Conservation (phyloP, 2,797 vertebrate genomes). For the Urocyon cinereoargenteus region DNA sequence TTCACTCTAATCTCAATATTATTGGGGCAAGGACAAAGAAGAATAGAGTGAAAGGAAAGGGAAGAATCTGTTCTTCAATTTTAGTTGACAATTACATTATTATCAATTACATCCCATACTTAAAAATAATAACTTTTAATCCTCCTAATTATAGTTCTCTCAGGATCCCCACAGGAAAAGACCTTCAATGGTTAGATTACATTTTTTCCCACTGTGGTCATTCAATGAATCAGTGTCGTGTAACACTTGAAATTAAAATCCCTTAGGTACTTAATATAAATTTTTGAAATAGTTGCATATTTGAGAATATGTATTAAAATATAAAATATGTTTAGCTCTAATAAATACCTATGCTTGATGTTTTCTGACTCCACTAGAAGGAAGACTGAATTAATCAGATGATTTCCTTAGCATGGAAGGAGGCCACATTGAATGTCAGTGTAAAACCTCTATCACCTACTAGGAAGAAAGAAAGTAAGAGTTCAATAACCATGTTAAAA, state of each 20-base stretch:
- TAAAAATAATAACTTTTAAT: constrained; percentile 45
- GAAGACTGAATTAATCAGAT: background rate
- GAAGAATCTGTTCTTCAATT: background rate
- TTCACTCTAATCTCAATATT: background rate
- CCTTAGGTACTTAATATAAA: background rate
- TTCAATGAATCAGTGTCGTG: background rate
- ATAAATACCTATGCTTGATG: background rate
- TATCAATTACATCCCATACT: background rate
- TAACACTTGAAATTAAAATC: constrained; percentile 54
- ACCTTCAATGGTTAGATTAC: constrained; percentile 22
- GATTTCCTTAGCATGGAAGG: background rate
- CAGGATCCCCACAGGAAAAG: background rate
- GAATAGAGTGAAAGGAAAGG: background rate
- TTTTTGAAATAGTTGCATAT: background rate
- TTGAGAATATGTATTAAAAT: constrained; percentile 29
- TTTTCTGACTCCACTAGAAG: background rate
- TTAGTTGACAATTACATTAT: constrained; percentile 45
- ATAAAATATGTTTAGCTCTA: background rate
- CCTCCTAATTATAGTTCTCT: constrained; percentile 42
- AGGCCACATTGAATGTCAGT: background rate
- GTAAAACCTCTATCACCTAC: background rate
- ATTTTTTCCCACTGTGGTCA: constrained; percentile 28
- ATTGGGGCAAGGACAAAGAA: background rate
- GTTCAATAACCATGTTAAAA: background rate
- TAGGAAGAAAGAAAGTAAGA: background rate